Conservation (phyloP, 2,113 vertebrate genomes). For the Sminthopsis crassicaudata region DNA sequence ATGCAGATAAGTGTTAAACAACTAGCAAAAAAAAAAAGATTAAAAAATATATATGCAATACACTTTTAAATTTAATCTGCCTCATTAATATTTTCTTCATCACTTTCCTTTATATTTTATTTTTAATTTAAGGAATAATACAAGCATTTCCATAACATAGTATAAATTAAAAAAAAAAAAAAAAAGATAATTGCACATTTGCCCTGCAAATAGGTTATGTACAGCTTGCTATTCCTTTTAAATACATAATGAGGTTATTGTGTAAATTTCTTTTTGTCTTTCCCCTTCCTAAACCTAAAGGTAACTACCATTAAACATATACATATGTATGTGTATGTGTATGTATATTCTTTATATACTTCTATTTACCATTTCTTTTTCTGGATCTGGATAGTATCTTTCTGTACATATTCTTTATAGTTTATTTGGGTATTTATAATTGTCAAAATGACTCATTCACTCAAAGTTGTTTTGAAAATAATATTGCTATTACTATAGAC, state of each 20-base stretch:
- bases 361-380: not conserved
- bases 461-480: not conserved
- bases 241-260: not conserved
- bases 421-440: too few species aligned
- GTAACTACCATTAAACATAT: not conserved
- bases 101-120: too few species aligned
- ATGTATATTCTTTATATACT: not conserved
- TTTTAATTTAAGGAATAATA: too few species aligned
- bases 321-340: too few species aligned
- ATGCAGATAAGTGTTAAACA: not conserved
- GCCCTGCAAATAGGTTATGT: too few species aligned
- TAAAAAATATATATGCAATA: not conserved
- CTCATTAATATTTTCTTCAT: not conserved
- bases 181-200: too few species aligned
- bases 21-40: not conserved
- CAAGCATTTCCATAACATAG: too few species aligned
- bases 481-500: not conserved
- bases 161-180: too few species aligned
- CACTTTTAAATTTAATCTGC: not conserved
- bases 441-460: too few species aligned
- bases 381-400: not conserved
- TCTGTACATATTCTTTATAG: not conserved
- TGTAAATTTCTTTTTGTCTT: not conserved
- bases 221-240: not conserved
- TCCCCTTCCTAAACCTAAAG: not conserved